These are phyloP conservation scores for Chironomus striatipennis DNA, from an alignment of 1,140 invertebrate species.

Conservation along the genomic window DNA sequence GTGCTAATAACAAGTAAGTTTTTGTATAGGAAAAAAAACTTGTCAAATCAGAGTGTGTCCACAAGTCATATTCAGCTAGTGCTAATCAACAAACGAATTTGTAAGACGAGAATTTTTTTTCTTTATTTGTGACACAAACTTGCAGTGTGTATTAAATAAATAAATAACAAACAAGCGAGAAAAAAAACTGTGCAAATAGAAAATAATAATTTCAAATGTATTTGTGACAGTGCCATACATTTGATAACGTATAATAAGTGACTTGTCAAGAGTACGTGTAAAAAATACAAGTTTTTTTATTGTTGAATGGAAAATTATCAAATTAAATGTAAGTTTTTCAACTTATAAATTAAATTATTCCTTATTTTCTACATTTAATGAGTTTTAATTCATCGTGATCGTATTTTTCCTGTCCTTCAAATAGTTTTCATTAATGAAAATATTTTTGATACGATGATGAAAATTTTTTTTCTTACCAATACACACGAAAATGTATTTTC, in stretches of 20 bases:
- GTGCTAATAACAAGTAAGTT: too few relatives aligned
- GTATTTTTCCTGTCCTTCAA: not conserved
- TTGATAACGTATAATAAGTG: not conserved
- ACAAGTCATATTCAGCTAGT: too few relatives aligned
- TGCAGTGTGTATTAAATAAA: not conserved
- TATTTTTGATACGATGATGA: not conserved
- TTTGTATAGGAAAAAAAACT: too few relatives aligned
- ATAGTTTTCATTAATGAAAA: not conserved
- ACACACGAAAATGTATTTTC: not conserved
- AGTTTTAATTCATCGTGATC: not conserved
- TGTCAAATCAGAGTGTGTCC: too few relatives aligned
- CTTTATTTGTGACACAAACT: not conserved
- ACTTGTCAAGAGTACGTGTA: not conserved
- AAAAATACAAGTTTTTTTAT: too few relatives aligned
- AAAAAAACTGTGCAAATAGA: constrained; percentile 21
- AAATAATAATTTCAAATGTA: not conserved
- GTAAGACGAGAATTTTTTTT: not conserved
- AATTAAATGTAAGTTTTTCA: not conserved
- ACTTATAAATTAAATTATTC: not conserved
- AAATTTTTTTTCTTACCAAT: not conserved
- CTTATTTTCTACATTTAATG: not conserved
- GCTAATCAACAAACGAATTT: too few relatives aligned
- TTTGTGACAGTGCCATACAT: not conserved
- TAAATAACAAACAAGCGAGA: not conserved
- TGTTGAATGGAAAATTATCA: constrained; percentile 20